Percentiles rank a stretch among this genome's conserved stretches.
phyloP scores from a whole-genome alignment of 2,797 vertebrate species.

The Lepidocolaptes lacrymiger region DNA sequence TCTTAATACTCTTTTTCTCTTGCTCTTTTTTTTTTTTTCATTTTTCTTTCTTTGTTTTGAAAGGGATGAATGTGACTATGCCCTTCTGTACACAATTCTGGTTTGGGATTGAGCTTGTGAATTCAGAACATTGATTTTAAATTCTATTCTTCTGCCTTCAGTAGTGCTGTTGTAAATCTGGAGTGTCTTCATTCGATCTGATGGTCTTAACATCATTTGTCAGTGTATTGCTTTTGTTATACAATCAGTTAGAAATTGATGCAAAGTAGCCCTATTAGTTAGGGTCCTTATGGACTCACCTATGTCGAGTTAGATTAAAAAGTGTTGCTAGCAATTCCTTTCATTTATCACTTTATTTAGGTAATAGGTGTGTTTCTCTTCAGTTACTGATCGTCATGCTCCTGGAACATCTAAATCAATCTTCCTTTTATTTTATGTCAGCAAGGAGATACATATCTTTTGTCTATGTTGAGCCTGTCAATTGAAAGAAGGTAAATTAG shows the following conservation, averaged over 20 bases:
- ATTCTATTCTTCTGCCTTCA: background rate
- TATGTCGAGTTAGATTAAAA: background rate
- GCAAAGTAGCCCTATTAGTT: background rate
- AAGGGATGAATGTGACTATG: background rate
- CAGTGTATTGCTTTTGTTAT: background rate
- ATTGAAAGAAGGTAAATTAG: background rate
- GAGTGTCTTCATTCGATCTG: background rate
- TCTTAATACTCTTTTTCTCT: background rate
- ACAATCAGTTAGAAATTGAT: background rate
- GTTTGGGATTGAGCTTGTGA: background rate
- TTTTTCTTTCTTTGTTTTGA: fast-evolving
- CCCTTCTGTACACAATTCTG: background rate
- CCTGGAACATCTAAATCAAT: background rate
- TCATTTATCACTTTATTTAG: background rate
- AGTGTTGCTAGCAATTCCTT: background rate
- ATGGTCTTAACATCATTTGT: background rate
- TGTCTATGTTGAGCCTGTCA: background rate
- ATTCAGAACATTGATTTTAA: background rate
- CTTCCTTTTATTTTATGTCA: background rate
- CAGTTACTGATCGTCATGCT: background rate
- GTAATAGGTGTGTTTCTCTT: background rate
- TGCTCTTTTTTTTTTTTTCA: background rate
- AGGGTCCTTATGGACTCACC: background rate
- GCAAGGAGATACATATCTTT: background rate
- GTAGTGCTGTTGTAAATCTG: background rate